These are phyloP conservation scores for Sussaba pulchella DNA, from an alignment of 2,888 invertebrate genomes.

Conservation along the genomic window DNA sequence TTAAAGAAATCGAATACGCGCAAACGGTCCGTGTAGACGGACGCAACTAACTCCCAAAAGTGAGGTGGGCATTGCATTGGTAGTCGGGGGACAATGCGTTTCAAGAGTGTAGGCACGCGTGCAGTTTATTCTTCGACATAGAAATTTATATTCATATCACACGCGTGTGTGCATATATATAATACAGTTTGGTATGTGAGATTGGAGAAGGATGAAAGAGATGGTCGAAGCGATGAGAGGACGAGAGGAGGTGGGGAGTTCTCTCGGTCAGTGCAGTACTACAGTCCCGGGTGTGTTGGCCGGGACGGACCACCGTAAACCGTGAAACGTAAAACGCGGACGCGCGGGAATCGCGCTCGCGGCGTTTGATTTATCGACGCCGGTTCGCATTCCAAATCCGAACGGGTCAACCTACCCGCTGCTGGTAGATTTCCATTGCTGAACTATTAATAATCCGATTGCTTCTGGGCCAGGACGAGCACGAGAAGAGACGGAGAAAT, in stretches of 20 bases:
- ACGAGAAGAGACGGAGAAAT: slow-evolving; percentile 39
- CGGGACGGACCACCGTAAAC: slow-evolving; percentile 44
- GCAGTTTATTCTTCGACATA: slow-evolving; percentile 10
- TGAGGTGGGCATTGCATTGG: slow-evolving; percentile 17
- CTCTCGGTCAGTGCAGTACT: slow-evolving; percentile 10
- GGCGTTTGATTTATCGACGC: slow-evolving; percentile 68
- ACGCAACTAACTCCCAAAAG: not conserved
- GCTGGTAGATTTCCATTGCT: slow-evolving; percentile 59
- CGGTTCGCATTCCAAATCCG: slow-evolving; percentile 12
- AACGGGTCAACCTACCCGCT: slow-evolving; percentile 49
- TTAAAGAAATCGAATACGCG: not conserved
- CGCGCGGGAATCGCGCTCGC: slow-evolving; percentile 48
- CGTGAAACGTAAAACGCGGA: slow-evolving; percentile 63
- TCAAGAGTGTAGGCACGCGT: slow-evolving; percentile 1
- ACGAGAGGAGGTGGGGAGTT: not conserved
- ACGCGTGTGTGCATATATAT: not conserved
- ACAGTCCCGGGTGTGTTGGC: slow-evolving; percentile 6
- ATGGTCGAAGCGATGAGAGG: not conserved
- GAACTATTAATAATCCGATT: slow-evolving; percentile 71
- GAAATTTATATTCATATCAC: too few relatives aligned
- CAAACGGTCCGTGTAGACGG: not conserved
- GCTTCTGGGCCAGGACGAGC: slow-evolving; percentile 40
- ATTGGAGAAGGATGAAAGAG: slow-evolving; percentile 3
- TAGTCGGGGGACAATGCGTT: slow-evolving; percentile 17
- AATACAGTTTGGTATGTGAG: not conserved